Evolutionary conservation across 23 tunicate genomes (phyloP).

Genomic region (Botrylloides violaceus): DNA sequence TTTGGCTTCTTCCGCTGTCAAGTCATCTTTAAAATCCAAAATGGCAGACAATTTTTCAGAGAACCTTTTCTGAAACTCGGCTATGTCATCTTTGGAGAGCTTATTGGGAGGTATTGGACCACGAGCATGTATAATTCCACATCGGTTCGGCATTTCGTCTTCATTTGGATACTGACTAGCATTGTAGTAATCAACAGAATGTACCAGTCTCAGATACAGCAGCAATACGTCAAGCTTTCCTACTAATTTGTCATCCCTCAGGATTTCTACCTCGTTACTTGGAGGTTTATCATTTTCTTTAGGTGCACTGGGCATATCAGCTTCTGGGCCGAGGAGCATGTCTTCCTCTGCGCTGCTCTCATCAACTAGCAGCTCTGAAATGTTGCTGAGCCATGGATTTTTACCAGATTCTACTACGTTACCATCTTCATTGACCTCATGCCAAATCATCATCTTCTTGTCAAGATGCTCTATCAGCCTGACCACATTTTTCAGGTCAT

Average conservation of each 20-base stretch:
- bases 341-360: conserved; percentile 84
- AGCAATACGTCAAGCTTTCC: conserved; percentile 73
- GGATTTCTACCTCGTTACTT: conserved; percentile 44
- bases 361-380: conserved; percentile 87
- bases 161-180: conserved; percentile 95
- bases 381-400: conserved; percentile 79
- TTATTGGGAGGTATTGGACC: conserved; percentile 96
- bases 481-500: conserved; percentile 67
- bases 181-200: conserved; percentile 98
- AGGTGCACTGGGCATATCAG: conserved; percentile 24
- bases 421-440: conserved; percentile 9
- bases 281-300: conserved; percentile 48
- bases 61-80: conserved; percentile 88
- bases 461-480: conserved; percentile 83
- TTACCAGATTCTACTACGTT: background rate
- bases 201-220: conserved; percentile 83
- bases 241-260: conserved; percentile 60
- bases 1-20: conserved; percentile 76
- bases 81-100: conserved; percentile 76
- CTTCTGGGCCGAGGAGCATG: conserved; percentile 39
- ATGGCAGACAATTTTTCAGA: conserved; percentile 78
- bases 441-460: conserved; percentile 78
- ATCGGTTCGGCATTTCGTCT: conserved; percentile 99
- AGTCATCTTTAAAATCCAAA: conserved; percentile 68
- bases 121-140: conserved; percentile 96